These are phyloP conservation scores for Frieseomelitta varia DNA, from an alignment of 1,140 invertebrate genomes.

Conservation along the genomic window DNA sequence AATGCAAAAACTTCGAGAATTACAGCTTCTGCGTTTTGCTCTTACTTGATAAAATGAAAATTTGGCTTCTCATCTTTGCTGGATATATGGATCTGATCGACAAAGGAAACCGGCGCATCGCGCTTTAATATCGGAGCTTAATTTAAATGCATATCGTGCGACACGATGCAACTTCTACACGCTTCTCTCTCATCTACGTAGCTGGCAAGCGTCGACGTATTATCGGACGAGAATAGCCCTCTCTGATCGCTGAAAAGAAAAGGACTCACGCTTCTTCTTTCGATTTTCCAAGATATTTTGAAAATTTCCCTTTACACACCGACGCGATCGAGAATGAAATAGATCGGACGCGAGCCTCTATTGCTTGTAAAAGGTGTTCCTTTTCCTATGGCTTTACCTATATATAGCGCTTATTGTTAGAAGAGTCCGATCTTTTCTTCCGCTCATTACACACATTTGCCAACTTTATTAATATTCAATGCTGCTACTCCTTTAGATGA, in stretches of 20 bases:
- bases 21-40: background rate
- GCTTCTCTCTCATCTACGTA: background rate
- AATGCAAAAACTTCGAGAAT: background rate
- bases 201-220: background rate
- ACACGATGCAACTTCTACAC: background rate
- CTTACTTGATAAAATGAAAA: background rate
- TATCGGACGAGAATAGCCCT: background rate
- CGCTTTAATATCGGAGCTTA: background rate
- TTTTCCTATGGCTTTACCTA: background rate
- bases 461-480: background rate
- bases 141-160: constrained; percentile 7
- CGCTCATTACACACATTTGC: background rate
- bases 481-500: background rate
- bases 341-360: background rate
- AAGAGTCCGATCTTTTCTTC: background rate
- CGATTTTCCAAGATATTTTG: background rate
- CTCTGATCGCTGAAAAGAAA: background rate
- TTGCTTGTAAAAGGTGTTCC: background rate
- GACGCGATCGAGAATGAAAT: background rate
- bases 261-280: background rate
- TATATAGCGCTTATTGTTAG: background rate
- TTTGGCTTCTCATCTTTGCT: background rate
- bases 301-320: background rate
- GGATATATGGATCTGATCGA: background rate
- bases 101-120: background rate